Evolutionary conservation across 2,797 vertebrate genomes (phyloP).

Genomic region (Scyliorhinus canicula): DNA sequence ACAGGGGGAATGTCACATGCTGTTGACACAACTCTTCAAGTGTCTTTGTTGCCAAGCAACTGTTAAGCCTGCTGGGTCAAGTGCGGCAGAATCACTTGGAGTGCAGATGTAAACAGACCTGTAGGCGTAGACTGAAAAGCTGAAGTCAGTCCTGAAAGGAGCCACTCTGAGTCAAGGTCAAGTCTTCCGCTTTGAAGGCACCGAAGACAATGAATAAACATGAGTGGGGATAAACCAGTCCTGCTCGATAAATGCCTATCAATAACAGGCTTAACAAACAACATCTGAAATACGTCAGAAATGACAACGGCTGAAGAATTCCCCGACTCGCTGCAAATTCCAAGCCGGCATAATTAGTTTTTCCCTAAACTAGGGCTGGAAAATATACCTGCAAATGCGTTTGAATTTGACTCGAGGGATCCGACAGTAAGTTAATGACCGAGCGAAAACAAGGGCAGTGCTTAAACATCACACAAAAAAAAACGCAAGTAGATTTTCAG

Average conservation of each 20-base stretch:
- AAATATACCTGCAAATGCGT: neutral
- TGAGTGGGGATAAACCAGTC: conserved; percentile 9
- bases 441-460: neutral
- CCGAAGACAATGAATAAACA: conserved; percentile 1
- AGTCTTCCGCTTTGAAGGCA: conserved; percentile 17
- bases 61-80: conserved; percentile 30
- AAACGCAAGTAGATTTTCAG: neutral
- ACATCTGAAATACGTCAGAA: conserved; percentile 16
- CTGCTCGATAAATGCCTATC: conserved; percentile 20
- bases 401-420: neutral
- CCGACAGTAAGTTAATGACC: neutral
- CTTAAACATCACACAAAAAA: neutral
- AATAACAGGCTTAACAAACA: neutral
- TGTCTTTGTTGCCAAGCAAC: conserved; percentile 34
- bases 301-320: conserved; percentile 29
- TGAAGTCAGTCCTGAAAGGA: conserved; percentile 20
- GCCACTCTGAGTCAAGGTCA: conserved; percentile 16
- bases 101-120: conserved; percentile 30
- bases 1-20: conserved; percentile 31
- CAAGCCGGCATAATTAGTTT: conserved; percentile 25
- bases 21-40: conserved; percentile 25
- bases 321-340: neutral
- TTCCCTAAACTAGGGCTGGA: conserved; percentile 16
- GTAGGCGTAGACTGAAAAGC: neutral
- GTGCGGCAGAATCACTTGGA: conserved; percentile 25